These are phyloP conservation scores for Drosophila lutescens DNA, from an alignment of 2,888 invertebrate species.

Conservation along the genomic window DNA sequence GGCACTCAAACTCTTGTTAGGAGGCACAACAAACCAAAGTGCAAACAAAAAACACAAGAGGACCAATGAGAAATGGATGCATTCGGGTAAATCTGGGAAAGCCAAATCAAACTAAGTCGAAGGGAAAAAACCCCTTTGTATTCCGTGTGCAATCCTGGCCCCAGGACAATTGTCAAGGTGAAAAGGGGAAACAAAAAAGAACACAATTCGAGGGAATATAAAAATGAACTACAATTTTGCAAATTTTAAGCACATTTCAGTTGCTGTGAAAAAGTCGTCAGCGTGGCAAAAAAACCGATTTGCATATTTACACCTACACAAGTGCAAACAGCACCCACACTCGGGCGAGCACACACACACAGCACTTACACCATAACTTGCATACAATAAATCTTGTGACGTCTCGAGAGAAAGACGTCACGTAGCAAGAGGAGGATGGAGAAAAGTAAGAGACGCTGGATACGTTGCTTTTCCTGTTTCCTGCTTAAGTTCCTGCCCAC, in stretches of 20 bases:
- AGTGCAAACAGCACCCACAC: conserved; percentile 25
- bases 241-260: conserved; percentile 77
- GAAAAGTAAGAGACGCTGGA: conserved; percentile 42
- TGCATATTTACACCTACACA: conserved; percentile 63
- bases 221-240: conserved; percentile 71
- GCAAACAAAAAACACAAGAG: conserved; percentile 4
- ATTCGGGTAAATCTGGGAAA: conserved; percentile 35
- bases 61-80: conserved; percentile 47
- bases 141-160: conserved; percentile 34
- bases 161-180: conserved; percentile 59
- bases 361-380: conserved; percentile 62
- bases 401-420: conserved; percentile 79
- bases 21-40: conserved; percentile 33
- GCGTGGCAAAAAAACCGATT: conserved; percentile 70
- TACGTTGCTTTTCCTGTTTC: conserved; percentile 77
- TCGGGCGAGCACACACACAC: not conserved
- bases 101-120: conserved; percentile 24
- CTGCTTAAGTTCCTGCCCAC: conserved; percentile 72
- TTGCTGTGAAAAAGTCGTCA: conserved; percentile 71
- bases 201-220: conserved; percentile 60
- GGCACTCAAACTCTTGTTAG: conserved; percentile 42
- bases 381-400: conserved; percentile 80
- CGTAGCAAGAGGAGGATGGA: conserved; percentile 60
- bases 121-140: conserved; percentile 33
- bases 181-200: conserved; percentile 29